These are phyloP conservation scores for Scaptomyza hsui DNA, from an alignment of 1,140 invertebrate species.

Conservation along the genomic window DNA sequence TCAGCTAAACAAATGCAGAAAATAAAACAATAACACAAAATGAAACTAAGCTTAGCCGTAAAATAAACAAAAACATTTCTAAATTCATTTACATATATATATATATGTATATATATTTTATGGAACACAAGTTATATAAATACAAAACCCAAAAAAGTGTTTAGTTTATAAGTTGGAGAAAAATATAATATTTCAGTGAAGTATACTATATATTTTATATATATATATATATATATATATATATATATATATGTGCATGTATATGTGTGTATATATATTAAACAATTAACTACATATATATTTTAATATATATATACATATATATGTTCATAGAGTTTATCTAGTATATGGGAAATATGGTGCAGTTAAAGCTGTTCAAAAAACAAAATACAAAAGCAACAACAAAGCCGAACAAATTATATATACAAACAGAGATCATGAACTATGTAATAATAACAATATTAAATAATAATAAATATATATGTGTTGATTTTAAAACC, in stretches of 20 bases:
- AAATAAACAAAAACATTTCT: constrained; percentile 56
- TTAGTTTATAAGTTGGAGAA: constrained; percentile 64
- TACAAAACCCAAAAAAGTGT: constrained; percentile 61
- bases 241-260: constrained; percentile 29
- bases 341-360: constrained; percentile 34
- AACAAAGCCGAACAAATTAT: constrained; percentile 33
- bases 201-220: constrained; percentile 41
- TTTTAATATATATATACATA: constrained; percentile 5
- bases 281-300: constrained; percentile 41
- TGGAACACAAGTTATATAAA: constrained; percentile 70
- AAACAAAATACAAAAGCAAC: constrained; percentile 28
- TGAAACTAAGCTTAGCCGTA: constrained; percentile 68
- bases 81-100: constrained; percentile 56
- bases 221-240: constrained; percentile 41
- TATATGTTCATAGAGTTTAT: constrained; percentile 33
- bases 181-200: constrained; percentile 51
- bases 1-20: constrained; percentile 38
- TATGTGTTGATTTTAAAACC: constrained; percentile 79
- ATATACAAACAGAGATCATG: constrained; percentile 28
- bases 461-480: constrained; percentile 37
- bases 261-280: constrained; percentile 36
- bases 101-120: too few relatives aligned
- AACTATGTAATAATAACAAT: constrained; percentile 42
- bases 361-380: constrained; percentile 44
- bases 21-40: constrained; percentile 54